Base-by-base conservation (phyloP, 2,888 invertebrate genomes). In the Xanthorhoe spadicearia region DNA sequence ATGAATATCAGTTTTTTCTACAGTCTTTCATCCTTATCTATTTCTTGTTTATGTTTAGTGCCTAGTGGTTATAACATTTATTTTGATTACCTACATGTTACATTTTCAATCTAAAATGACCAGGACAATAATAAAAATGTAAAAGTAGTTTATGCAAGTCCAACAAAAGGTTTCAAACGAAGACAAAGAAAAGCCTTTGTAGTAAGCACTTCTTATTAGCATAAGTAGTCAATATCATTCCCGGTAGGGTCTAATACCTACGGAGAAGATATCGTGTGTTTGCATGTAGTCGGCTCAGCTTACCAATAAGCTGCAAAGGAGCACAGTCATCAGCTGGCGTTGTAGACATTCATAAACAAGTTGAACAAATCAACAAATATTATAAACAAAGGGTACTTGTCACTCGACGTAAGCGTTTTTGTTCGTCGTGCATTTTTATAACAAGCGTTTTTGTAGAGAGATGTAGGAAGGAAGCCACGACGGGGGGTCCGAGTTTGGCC, bases 381-480 rank as follows among this genome's bases (percentile, higher is more conserved):
- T 85, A 87, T 88, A 89, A 90, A 92, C 90, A 91, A 92, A 91
- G 85, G 76, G 82, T 88, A 91, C 92, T 92, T 93, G 92, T 93
- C 92, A 92, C 92, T 88, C 90, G 76, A 85, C 86, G 89, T 87
- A 87, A 89, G 89, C 83, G 84, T 88, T 92, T 92, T 92, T 90
- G 86, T 90, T 86, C 82, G 79, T 84, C 84, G 83, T 87, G 87
- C 86, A 89, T 92, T 91, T 92, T 91, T 92, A 87, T 88, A 87
- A 88, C 85, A 86, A 86, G 85, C 80, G 86, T 90, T 91, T 92
- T 92, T 92, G 89, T 92, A 81, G 84, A 84, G 85, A 88, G 85
- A 88, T 90, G 90, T 89, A 92, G 92, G 92, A 92, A 92, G 92
- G 91, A 90, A 90, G 84, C 86, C 90, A 68, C 91, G 78, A 86